Percentiles rank a stretch among this genome's conserved stretches.
Conservation (phyloP, 37 sponge, comb jelly and placozoan species). For the Crambe crambe region DNA sequence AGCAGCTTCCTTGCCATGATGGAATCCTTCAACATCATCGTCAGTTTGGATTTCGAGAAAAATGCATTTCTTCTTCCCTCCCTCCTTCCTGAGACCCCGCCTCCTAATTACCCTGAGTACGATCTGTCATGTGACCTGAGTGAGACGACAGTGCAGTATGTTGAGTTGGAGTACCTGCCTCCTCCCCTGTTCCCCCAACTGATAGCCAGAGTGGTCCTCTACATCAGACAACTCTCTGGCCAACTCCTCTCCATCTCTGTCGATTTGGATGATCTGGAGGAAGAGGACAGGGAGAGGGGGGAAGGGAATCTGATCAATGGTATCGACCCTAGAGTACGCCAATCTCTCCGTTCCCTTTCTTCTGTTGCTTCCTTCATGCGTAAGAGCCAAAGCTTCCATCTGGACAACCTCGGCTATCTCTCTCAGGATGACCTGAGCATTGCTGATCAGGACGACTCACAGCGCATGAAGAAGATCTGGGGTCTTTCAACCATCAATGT, state of each 20-base stretch:
- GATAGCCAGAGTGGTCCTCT: constrained; percentile 22
- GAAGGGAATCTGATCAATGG: neutral
- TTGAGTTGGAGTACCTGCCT: constrained; percentile 46
- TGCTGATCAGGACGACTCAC: neutral
- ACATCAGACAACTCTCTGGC: constrained; percentile 48
- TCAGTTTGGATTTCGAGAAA: constrained; percentile 55
- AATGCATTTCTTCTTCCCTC: constrained; percentile 43
- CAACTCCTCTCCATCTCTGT: constrained; percentile 39
- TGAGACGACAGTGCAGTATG: constrained; percentile 10
- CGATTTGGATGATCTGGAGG: neutral
- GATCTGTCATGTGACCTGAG: constrained; percentile 14
- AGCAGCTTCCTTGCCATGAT: constrained; percentile 41
- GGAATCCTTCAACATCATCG: constrained; percentile 38
- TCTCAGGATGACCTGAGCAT: constrained; percentile 26
- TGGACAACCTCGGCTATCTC: constrained; percentile 42
- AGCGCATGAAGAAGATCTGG: constrained; percentile 37
- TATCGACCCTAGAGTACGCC: neutral
- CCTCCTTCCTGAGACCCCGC: constrained; percentile 34
- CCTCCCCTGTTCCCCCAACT: constrained; percentile 42
- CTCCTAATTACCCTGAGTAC: constrained; percentile 52
- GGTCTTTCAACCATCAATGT: constrained; percentile 38
- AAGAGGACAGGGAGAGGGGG: neutral
- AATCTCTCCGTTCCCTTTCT: neutral
- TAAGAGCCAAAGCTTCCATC: neutral
- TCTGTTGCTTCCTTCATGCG: neutral